These are phyloP conservation scores for Leptatherina wallacei DNA, from an alignment of 2,797 vertebrate genomes.

Conservation along the genomic window DNA sequence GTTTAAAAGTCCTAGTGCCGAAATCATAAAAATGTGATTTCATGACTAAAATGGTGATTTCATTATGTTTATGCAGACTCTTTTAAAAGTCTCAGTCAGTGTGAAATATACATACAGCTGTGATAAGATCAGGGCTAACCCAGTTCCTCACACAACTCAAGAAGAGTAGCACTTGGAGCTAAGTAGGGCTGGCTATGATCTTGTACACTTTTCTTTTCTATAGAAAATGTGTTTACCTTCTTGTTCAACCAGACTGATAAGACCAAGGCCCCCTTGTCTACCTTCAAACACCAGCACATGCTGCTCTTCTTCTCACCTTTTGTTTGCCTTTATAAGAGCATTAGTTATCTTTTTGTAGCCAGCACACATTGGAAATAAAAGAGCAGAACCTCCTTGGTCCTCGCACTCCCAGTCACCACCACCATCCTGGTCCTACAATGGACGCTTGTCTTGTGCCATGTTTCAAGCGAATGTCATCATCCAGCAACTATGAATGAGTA, in stretches of 20 bases:
- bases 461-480: conserved; percentile 79
- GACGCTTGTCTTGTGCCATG: conserved; percentile 72
- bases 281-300: conserved; percentile 58
- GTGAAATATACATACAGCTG: no score
- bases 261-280: conserved; percentile 48
- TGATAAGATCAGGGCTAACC: no score
- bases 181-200: background rate
- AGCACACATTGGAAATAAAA: conserved; percentile 73
- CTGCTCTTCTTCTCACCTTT: conserved; percentile 62
- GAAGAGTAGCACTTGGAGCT: no score
- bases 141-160: no score
- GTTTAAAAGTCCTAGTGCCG: background rate
- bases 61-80: background rate
- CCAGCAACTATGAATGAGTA: conserved; percentile 75
- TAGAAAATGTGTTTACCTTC: conserved; percentile 62
- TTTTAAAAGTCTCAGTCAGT: no score
- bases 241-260: conserved; percentile 51
- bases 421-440: conserved; percentile 66
- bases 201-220: conserved; percentile 31
- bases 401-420: conserved; percentile 56
- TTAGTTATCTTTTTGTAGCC: conserved; percentile 76
- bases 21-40: background rate
- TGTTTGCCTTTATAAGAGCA: conserved; percentile 74
- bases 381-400: conserved; percentile 69
- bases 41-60: background rate